Percentiles rank a stretch among this genome's conserved stretches.
phyloP scores from a whole-genome alignment of 2,888 invertebrate genomes.

The Sarcophaga variegata region DNA sequence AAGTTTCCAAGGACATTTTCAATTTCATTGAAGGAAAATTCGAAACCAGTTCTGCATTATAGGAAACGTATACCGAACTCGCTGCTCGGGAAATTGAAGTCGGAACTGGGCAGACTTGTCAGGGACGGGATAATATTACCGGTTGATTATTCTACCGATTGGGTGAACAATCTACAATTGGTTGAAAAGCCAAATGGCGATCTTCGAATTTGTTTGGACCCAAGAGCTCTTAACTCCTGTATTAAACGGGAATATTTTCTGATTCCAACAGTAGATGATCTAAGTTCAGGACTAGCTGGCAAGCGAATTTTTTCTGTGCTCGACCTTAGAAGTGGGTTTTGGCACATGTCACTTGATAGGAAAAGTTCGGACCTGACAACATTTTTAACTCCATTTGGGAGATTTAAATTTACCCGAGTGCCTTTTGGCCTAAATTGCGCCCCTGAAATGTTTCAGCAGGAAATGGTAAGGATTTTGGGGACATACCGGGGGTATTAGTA shows the following conservation, averaged over 20 bases:
- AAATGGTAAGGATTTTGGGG: slow-evolving; percentile 74
- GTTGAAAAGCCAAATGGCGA: slow-evolving; percentile 70
- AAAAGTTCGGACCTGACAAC: slow-evolving; percentile 35
- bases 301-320: slow-evolving; percentile 49
- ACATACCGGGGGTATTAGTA: slow-evolving; percentile 74
- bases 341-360: slow-evolving; percentile 69
- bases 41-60: slow-evolving; percentile 68
- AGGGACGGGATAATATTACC: slow-evolving; percentile 67
- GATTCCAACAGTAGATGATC: slow-evolving; percentile 73
- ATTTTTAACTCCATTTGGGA: slow-evolving; percentile 68
- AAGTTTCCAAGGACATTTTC: slow-evolving; percentile 60
- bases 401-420: slow-evolving; percentile 70
- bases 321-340: slow-evolving; percentile 42
- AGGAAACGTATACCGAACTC: slow-evolving; percentile 69
- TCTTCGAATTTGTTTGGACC: slow-evolving; percentile 70
- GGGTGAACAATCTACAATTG: slow-evolving; percentile 71
- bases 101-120: slow-evolving; percentile 61
- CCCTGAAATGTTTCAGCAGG: slow-evolving; percentile 76
- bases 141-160: slow-evolving; percentile 70
- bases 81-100: slow-evolving; percentile 61
- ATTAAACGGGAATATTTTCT: slow-evolving; percentile 72
- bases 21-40: slow-evolving; percentile 64
- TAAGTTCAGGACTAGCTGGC: slow-evolving; percentile 55
- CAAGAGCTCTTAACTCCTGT: slow-evolving; percentile 71
- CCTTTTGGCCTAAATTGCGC: slow-evolving; percentile 59